phyloP scores from a whole-genome alignment of 2,113 vertebrate species.

The Colius striatus region DNA sequence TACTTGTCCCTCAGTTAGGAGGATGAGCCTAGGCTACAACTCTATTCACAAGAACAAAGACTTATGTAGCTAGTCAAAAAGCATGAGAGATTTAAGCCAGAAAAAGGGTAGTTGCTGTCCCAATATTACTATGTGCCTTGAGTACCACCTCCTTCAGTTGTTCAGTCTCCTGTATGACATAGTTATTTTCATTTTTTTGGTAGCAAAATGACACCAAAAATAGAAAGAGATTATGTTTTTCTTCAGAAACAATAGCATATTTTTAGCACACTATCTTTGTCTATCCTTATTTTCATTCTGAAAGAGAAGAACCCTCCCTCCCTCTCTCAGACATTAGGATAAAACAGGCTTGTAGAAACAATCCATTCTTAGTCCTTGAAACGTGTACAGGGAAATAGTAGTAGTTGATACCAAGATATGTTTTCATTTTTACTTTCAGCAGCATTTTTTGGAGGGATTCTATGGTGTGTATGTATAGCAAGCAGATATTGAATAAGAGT shows the following conservation, averaged over 20 bases:
- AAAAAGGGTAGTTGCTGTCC: neutral
- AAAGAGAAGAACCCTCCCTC: neutral
- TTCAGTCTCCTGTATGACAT: neutral
- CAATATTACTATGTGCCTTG: neutral
- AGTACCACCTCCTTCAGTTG: neutral
- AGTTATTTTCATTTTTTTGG: neutral
- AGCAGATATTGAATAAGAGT: constrained; percentile 12
- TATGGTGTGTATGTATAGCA: neutral
- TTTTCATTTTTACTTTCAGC: neutral
- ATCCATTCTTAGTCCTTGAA: neutral
- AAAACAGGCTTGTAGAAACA: neutral
- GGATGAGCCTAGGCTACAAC: neutral
- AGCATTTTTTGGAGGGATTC: neutral
- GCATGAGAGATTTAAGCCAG: neutral
- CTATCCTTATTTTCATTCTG: neutral
- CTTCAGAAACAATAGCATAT: neutral
- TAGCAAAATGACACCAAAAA: neutral
- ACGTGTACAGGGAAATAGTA: neutral
- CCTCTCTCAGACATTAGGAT: neutral
- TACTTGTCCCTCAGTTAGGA: neutral
- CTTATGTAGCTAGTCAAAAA: neutral
- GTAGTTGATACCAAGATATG: neutral
- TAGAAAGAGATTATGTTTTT: neutral
- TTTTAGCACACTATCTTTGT: neutral
- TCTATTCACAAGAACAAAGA: neutral